These are phyloP conservation scores for Daboia siamensis DNA, from an alignment of 2,113 vertebrate genomes.

Conservation along the genomic window DNA sequence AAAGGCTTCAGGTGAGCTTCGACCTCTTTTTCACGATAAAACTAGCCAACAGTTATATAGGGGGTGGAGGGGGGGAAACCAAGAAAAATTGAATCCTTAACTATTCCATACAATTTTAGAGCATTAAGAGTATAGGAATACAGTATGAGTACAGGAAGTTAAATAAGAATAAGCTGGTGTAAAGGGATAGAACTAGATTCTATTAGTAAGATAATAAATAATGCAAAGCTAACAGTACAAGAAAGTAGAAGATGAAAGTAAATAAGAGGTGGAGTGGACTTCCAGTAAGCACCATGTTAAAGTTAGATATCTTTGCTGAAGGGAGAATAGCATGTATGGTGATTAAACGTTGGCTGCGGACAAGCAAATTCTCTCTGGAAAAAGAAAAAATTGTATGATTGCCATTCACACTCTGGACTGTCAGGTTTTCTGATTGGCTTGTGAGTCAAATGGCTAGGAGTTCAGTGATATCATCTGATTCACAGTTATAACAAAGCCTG, in stretches of 20 bases:
- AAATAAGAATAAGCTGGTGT: not conserved
- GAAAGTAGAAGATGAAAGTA: not conserved
- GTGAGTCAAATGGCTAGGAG: not conserved
- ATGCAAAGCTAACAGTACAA: not conserved
- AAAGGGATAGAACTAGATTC: not conserved
- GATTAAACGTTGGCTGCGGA: not conserved
- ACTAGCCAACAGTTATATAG: not conserved
- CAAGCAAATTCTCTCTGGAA: too few relatives aligned
- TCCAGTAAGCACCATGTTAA: not conserved
- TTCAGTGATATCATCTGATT: not conserved
- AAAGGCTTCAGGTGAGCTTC: conserved; percentile 77
- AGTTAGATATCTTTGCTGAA: not conserved
- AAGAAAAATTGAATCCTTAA: not conserved
- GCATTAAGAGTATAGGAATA: not conserved
- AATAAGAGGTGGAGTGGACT: not conserved
- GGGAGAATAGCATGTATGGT: not conserved
- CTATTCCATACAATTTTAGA: not conserved
- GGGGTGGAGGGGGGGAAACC: not conserved
- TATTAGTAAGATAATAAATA: not conserved
- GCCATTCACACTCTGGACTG: not conserved
- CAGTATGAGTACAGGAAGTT: not conserved
- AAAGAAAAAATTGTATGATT: not conserved
- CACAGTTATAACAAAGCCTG: not conserved
- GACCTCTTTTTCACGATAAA: not conserved
- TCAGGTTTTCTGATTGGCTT: not conserved